These are phyloP conservation scores for Bradypus variegatus DNA, from an alignment of 2,797 vertebrate species.

Conservation along the genomic window DNA sequence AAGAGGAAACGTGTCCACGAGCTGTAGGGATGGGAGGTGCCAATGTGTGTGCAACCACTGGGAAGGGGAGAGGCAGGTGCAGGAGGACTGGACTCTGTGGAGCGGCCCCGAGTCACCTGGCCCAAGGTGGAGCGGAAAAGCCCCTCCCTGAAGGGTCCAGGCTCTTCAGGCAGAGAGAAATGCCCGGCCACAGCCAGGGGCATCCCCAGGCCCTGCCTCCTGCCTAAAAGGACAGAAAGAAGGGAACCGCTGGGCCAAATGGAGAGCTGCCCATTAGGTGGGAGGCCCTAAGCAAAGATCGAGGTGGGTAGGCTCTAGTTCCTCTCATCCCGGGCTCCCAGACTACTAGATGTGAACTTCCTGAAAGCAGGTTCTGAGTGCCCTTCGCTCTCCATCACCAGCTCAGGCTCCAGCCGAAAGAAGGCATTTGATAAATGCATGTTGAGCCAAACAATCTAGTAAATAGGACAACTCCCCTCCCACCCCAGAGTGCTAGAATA, in stretches of 20 bases:
- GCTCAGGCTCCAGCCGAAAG: neutral
- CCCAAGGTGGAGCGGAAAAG: neutral
- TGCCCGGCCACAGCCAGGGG: neutral
- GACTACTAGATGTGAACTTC: neutral
- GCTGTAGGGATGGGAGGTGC: neutral
- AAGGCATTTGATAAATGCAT: neutral
- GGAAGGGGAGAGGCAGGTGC: neutral
- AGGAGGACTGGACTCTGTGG: neutral
- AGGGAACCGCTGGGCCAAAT: neutral
- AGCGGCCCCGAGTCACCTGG: slow-evolving; percentile 8
- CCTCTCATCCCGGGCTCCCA: neutral
- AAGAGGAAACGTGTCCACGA: neutral
- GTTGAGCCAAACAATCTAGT: neutral
- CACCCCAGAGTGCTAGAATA: neutral
- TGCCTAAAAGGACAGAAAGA: neutral
- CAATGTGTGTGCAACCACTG: neutral
- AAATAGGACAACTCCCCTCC: neutral
- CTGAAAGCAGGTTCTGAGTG: neutral
- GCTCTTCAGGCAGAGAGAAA: neutral
- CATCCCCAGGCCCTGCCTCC: neutral
- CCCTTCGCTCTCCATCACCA: neutral
- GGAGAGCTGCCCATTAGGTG: neutral
- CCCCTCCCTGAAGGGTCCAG: neutral
- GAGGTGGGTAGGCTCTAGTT: neutral
- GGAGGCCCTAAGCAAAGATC: neutral